Conservation (phyloP, 2,888 invertebrate species). For the Drosophila rellima region DNA sequence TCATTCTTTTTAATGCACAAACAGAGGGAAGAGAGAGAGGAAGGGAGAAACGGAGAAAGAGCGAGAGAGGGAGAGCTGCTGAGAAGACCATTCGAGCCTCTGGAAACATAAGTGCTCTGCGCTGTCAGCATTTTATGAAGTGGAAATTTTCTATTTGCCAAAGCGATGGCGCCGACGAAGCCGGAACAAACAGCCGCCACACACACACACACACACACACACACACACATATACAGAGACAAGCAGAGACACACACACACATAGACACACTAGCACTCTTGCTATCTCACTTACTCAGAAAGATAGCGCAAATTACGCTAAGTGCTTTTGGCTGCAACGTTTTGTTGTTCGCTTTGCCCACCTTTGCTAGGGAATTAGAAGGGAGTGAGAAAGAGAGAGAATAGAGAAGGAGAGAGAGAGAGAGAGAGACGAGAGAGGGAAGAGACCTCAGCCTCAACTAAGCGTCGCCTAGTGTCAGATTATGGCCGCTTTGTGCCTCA, state of each 20-base stretch:
- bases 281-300: conserved; percentile 17
- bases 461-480: conserved; percentile 77
- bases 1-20: conserved; percentile 78
- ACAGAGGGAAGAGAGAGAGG: conserved; percentile 4
- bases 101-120: conserved; percentile 73
- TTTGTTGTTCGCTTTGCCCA: conserved; percentile 50
- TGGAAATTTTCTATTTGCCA: conserved; percentile 81
- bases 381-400: background rate
- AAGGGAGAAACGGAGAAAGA: background rate
- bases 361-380: conserved; percentile 45
- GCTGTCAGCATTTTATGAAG: conserved; percentile 82
- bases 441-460: conserved; percentile 43
- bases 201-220: conserved; percentile 19
- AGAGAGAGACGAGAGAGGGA: background rate
- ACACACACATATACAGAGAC: conserved; percentile 8
- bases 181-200: conserved; percentile 72
- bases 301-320: conserved; percentile 75
- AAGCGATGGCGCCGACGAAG: conserved; percentile 66
- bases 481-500: conserved; percentile 75
- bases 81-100: conserved; percentile 25
- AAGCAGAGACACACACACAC: conserved; percentile 23
- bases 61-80: conserved; percentile 19
- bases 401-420: background rate
- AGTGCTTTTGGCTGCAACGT: conserved; percentile 76
- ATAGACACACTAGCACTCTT: conserved; percentile 4